A percentile compares a stretch with the other conserved stretches of the same genome.
Evolutionary conservation across 2,797 vertebrate species (phyloP).

Genomic region (Rhynchonycteris naso): DNA sequence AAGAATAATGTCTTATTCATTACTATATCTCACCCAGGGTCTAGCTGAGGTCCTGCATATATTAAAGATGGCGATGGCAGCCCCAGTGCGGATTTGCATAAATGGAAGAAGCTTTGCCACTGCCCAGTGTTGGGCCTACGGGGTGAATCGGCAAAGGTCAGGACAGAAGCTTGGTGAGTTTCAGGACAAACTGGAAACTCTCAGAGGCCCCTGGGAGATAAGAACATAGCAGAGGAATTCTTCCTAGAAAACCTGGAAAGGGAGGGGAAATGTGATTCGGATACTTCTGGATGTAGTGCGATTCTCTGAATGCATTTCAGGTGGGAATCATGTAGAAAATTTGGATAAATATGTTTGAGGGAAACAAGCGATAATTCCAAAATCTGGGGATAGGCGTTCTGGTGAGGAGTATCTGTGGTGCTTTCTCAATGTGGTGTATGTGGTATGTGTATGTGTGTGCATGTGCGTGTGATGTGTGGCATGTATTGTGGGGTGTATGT

Average conservation of each 20-base stretch:
- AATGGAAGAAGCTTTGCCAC: slow-evolving; percentile 5
- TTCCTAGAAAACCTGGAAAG: background rate
- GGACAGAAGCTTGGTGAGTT: background rate
- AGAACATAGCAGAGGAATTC: background rate
- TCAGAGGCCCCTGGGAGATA: background rate
- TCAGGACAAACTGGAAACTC: background rate
- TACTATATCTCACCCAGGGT: slow-evolving; percentile 15
- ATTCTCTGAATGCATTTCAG: background rate
- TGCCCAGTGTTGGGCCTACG: background rate
- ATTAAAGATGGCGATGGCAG: background rate
- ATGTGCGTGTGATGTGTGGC: background rate
- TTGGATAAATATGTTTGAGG: background rate
- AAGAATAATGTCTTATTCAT: slow-evolving; percentile 65
- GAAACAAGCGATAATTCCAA: background rate
- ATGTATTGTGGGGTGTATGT: background rate
- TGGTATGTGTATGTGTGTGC: background rate
- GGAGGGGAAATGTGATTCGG: too few relatives aligned
- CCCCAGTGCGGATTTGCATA: slow-evolving; percentile 34
- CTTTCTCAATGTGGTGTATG: background rate
- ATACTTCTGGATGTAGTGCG: background rate
- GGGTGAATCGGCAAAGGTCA: background rate
- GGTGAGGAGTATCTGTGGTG: background rate
- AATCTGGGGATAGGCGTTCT: background rate
- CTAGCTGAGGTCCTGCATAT: slow-evolving; percentile 33
- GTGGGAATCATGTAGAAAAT: background rate